These are phyloP conservation scores for Brenthis hecate DNA, from an alignment of 2,888 invertebrate species.

Conservation along the genomic window DNA sequence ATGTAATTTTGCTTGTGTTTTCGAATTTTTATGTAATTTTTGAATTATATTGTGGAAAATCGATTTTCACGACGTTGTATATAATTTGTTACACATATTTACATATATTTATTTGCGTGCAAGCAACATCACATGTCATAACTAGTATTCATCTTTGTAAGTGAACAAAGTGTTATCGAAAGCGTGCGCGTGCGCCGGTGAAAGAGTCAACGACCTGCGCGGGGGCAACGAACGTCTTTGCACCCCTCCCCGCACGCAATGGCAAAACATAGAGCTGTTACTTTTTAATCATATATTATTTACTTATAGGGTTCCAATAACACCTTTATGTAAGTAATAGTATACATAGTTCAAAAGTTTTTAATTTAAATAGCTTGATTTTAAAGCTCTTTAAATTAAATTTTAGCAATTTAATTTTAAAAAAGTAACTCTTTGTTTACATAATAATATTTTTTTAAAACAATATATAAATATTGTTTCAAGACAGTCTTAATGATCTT, in stretches of 20 bases:
- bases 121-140: background rate
- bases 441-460: too few species aligned
- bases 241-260: slow-evolving; percentile 50
- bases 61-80: too few species aligned
- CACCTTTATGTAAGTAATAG: background rate
- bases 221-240: slow-evolving; percentile 82
- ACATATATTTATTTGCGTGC: slow-evolving; percentile 35
- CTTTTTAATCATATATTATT: slow-evolving; percentile 14
- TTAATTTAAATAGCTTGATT: too few species aligned
- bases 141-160: slow-evolving; percentile 45
- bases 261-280: slow-evolving; percentile 44
- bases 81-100: too few species aligned
- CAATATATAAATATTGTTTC: too few species aligned
- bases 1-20: too few species aligned
- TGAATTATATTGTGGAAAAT: too few species aligned
- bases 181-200: slow-evolving; percentile 74
- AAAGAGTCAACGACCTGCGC: slow-evolving; percentile 78
- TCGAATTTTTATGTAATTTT: too few species aligned
- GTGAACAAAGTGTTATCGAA: slow-evolving; percentile 70
- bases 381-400: too few species aligned
- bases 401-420: too few species aligned
- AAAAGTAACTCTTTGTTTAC: too few species aligned
- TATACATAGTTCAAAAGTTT: background rate
- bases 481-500: too few species aligned
- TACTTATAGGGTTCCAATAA: background rate